Evolutionary conservation across 2,113 vertebrate species (phyloP).

Genomic region (Oxyruncus cristatus): DNA sequence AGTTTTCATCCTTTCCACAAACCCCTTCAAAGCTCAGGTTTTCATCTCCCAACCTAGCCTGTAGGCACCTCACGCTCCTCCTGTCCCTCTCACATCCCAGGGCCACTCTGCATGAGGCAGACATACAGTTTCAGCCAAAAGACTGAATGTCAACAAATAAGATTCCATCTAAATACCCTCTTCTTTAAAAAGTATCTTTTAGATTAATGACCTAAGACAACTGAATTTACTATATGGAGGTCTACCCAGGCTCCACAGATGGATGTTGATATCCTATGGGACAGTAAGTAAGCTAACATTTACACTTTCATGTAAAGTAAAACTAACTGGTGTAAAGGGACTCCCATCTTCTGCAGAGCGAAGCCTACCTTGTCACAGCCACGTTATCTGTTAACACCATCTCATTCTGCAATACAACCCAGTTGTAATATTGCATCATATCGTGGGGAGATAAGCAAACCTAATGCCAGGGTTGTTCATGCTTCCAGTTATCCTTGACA

Average conservation of each 20-base stretch:
- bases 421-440: background rate
- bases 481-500: background rate
- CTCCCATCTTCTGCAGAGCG: background rate
- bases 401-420: background rate
- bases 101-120: background rate
- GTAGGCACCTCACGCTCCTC: background rate
- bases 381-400: background rate
- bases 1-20: background rate
- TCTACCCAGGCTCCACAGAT: fast-evolving
- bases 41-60: fast-evolving
- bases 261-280: background rate
- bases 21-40: background rate
- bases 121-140: background rate
- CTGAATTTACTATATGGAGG: background rate
- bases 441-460: background rate
- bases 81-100: background rate
- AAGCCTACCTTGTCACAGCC: background rate
- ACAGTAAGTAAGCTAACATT: background rate
- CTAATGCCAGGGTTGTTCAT: background rate
- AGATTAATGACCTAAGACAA: background rate
- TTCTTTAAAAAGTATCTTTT: background rate
- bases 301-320: background rate
- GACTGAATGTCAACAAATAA: background rate
- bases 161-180: background rate
- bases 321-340: background rate